Base-by-base conservation (phyloP, 2,113 vertebrate species). In the Pipa parva region DNA sequence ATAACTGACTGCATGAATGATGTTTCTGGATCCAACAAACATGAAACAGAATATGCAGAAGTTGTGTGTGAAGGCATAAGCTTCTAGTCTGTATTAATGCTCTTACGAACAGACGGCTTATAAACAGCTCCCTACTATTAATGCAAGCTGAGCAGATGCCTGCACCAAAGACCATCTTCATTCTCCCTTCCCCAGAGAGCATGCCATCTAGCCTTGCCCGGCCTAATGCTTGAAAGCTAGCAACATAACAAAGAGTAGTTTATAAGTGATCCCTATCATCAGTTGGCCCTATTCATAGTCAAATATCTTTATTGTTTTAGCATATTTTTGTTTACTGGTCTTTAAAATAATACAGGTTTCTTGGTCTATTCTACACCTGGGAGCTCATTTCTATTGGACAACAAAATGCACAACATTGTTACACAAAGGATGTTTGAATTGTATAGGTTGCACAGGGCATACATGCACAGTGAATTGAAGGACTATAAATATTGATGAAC, bases 121-220 rank as follows among this genome's bases (percentile, higher is more conserved):
- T 60, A 70, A 70, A 70, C 52, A 39, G 46, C 27, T 36, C 33
- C 27, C 57, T 45, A 28, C 58, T 37, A 22, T 45, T 42, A 45
- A 33, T 60, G 20, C 25, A 42, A 70, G 54, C 48, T 22, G 59
- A 70, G 58, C 66, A 70, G 66, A 70, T 70, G 66, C 50, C 50
- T 60, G 39, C 66, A 70, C 58, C 52, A 31, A 46, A 61, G 57
- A 61, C 57, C 42, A 54, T 70, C 57, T 61, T 61, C 54, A 57
- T 70, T 22, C 18, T 50, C 2, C 25, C 21, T 36, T 70, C 66
- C 58, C 66, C 17, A 24, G 56, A 59, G 65, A 60, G 24, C 13
- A 18, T 36, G 28, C 28, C 28, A 56, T 68, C 64, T 68, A 39
- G 56, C 46, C 59, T 28, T 25, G 64, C 22, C 24, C 55, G 20